Evolutionary conservation across 2,888 invertebrate genomes (phyloP).

Genomic region (Hemithea aestivaria): DNA sequence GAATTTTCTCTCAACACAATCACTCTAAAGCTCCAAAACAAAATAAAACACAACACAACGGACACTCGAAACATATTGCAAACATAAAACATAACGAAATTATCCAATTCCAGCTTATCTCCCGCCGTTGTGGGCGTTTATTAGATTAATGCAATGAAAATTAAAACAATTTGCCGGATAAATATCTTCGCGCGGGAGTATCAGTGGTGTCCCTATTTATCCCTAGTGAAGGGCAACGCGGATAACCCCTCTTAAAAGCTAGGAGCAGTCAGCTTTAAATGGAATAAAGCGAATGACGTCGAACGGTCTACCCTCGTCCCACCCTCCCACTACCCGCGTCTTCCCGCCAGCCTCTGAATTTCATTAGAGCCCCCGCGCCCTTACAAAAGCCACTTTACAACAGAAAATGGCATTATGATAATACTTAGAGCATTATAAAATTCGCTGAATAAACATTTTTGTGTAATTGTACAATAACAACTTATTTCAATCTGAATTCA

Average conservation of each 20-base stretch:
- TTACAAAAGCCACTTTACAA: slow-evolving; percentile 74
- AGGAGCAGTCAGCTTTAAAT: slow-evolving; percentile 79
- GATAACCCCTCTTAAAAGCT: slow-evolving; percentile 79
- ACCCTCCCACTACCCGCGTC: slow-evolving; percentile 28
- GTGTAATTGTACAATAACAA: slow-evolving; percentile 67
- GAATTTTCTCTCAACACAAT: no score
- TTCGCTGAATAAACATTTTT: slow-evolving; percentile 72
- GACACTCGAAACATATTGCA: slow-evolving; percentile 51
- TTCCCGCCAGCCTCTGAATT: slow-evolving; percentile 66
- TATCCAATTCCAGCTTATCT: slow-evolving; percentile 66
- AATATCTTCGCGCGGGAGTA: slow-evolving; percentile 74
- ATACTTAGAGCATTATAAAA: slow-evolving; percentile 75
- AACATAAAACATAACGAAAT: slow-evolving; percentile 63
- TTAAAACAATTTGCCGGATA: slow-evolving; percentile 80
- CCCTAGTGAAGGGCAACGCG: slow-evolving; percentile 74
- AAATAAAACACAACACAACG: slow-evolving; percentile 48
- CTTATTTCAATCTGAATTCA: slow-evolving; percentile 35
- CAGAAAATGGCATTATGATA: slow-evolving; percentile 76
- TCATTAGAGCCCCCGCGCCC: slow-evolving; percentile 66
- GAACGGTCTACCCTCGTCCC: slow-evolving; percentile 52
- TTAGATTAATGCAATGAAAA: slow-evolving; percentile 78
- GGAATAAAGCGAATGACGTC: slow-evolving; percentile 78
- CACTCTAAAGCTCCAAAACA: slow-evolving; percentile 36
- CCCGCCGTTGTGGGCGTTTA: slow-evolving; percentile 69
- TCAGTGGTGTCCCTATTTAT: slow-evolving; percentile 76